Evolutionary conservation across 1,140 invertebrate genomes (phyloP), one percentile per base, ranked within the genome.

Genomic region (Calephelis virginiensis): DNA sequence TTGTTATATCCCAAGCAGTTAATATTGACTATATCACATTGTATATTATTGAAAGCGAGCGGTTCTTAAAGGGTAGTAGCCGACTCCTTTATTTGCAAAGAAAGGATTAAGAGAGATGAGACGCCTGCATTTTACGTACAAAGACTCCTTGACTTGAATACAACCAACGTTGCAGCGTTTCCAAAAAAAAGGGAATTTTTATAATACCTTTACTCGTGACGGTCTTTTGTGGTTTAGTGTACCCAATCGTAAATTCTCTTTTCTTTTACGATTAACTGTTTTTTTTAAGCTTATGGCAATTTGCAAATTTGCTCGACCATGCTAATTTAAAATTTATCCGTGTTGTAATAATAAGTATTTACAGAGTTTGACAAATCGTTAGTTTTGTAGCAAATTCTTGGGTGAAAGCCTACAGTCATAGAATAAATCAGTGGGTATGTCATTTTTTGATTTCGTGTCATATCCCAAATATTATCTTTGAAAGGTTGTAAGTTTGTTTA

Each of bases 101-200:
- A 83, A 79, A 75, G 73, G 76, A 83, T 83, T 80, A 76, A 72
- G 28, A 38, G 46, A 67, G 74, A 78, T 72, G 74, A 75, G 68
- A 74, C 61, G 70, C 68, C 66, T 63, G 67, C 48, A 60, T 68
- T 66, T 71, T 63, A 45, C 64, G 59, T 47, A 72, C 68, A 71
- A 72, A 72, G 70, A 68, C 68, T 60, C 70, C 67, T 66, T 72
- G 62, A 74, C 67, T 14, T 49, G 68, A 60, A 60, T 69, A 60
- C 43, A 66, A 65, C 68, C 61, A 66, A 67, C 50, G 53, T 66
- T 43, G 50, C 38, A 38, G 12, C 45, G 64, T 65, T 63, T 64
- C 17, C 61, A 63, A 72, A 73, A 43, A 66, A 60, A 64, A 38
- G 13, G 38, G 60, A 13, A 53, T 37, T 62, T 73, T 70, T 69